phyloP scores from a whole-genome alignment of 2,888 invertebrate species.

The Toxonevra muliebris region DNA sequence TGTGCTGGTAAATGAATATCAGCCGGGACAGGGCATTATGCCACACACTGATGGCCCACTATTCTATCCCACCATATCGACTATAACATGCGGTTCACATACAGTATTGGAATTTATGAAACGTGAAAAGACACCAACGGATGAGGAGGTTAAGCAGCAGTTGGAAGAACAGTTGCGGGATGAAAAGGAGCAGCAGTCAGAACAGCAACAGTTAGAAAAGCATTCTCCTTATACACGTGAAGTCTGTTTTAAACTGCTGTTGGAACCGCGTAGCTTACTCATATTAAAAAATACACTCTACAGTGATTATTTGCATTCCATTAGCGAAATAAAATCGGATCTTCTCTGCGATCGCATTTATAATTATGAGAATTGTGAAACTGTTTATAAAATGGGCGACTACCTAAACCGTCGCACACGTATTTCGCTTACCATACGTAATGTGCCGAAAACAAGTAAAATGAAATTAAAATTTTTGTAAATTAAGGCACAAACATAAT shows the following conservation, averaged over 20 bases:
- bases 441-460: slow-evolving; percentile 88
- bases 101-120: slow-evolving; percentile 82
- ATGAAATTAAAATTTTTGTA: slow-evolving; percentile 73
- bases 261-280: slow-evolving; percentile 89
- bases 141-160: background rate
- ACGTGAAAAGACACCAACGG: slow-evolving; percentile 38
- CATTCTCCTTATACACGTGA: slow-evolving; percentile 38
- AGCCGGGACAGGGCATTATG: slow-evolving; percentile 94
- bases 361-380: slow-evolving; percentile 74
- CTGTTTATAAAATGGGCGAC: slow-evolving; percentile 68
- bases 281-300: slow-evolving; percentile 87
- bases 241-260: slow-evolving; percentile 76
- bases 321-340: slow-evolving; percentile 78
- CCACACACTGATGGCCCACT: slow-evolving; percentile 96
- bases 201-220: slow-evolving; percentile 16
- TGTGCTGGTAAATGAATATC: slow-evolving; percentile 93
- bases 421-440: slow-evolving; percentile 89
- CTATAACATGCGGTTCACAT: slow-evolving; percentile 91
- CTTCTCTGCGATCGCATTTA: slow-evolving; percentile 69
- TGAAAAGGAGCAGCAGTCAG: slow-evolving; percentile 39
- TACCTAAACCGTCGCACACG: slow-evolving; percentile 80
- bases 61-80: slow-evolving; percentile 91
- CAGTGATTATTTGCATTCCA: slow-evolving; percentile 84
- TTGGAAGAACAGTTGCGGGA: background rate
- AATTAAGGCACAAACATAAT: slow-evolving; percentile 20